Evolutionary conservation across 2,888 invertebrate genomes (phyloP).

Genomic region (Piscicola geometra): DNA sequence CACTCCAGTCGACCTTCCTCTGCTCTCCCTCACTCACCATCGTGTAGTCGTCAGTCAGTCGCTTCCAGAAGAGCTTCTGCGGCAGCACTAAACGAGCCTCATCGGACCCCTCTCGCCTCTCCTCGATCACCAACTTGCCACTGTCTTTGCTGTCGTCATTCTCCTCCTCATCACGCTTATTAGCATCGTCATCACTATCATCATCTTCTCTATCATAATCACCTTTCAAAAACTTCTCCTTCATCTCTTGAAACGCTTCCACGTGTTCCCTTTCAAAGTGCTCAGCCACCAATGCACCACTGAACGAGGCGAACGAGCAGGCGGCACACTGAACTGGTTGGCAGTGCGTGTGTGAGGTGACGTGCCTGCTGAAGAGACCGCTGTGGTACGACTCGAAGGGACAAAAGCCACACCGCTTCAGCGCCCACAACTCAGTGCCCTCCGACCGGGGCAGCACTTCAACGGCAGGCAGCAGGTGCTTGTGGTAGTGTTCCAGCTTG

Average conservation of each 20-base stretch:
- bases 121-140: not conserved
- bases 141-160: not conserved
- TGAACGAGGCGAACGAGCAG: constrained; percentile 34
- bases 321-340: constrained; percentile 20
- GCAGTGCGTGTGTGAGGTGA: constrained; percentile 15
- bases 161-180: not conserved
- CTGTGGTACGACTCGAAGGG: constrained; percentile 34
- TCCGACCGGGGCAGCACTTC: constrained; percentile 28
- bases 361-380: constrained; percentile 29
- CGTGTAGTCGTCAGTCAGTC: constrained; percentile 10
- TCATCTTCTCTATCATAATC: not conserved
- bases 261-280: constrained; percentile 16
- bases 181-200: not conserved
- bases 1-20: not conserved
- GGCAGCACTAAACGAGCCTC: too few species aligned
- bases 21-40: not conserved
- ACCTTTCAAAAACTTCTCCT: not conserved
- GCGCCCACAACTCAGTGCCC: constrained; percentile 26
- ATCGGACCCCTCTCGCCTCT: not conserved
- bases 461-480: constrained; percentile 9
- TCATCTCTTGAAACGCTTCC: not conserved
- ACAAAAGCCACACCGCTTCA: constrained; percentile 38
- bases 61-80: not conserved
- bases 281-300: not conserved
- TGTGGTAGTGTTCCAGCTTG: constrained; percentile 20